These are phyloP conservation scores for Orgyia antiqua DNA, from an alignment of 2,888 invertebrate species.

Conservation along the genomic window DNA sequence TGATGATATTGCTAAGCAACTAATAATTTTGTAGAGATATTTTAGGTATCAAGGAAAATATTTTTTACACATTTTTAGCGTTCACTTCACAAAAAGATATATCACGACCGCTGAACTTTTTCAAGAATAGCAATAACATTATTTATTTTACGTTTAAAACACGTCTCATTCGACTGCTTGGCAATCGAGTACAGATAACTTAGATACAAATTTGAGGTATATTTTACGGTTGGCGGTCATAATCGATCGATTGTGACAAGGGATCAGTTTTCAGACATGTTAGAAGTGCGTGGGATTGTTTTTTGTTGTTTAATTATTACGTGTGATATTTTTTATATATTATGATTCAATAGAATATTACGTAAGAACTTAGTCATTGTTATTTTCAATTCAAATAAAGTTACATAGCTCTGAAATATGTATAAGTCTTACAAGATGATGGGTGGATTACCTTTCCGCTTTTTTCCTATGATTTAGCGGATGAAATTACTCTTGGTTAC, in stretches of 20 bases:
- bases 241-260: constrained; percentile 70
- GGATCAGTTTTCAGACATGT: constrained; percentile 64
- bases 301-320: constrained; percentile 24
- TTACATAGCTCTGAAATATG: too few relatives aligned
- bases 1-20: neutral
- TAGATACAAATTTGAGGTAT: constrained; percentile 64
- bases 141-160: constrained; percentile 23
- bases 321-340: too few relatives aligned
- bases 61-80: too few relatives aligned
- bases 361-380: neutral
- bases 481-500: too few relatives aligned
- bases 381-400: constrained; percentile 3
- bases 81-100: too few relatives aligned
- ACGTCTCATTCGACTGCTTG: constrained; percentile 36
- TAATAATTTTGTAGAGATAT: neutral
- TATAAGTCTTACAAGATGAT: too few relatives aligned
- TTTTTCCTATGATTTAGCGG: too few relatives aligned
- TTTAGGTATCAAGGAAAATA: neutral
- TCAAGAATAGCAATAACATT: neutral
- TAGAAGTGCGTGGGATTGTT: constrained; percentile 52
- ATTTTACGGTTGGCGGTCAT: constrained; percentile 66
- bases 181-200: constrained; percentile 52
- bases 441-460: too few relatives aligned
- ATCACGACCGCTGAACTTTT: too few relatives aligned
- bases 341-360: too few relatives aligned